phyloP scores from a whole-genome alignment of 2,888 invertebrate species.

The Anthophora plumipes region DNA sequence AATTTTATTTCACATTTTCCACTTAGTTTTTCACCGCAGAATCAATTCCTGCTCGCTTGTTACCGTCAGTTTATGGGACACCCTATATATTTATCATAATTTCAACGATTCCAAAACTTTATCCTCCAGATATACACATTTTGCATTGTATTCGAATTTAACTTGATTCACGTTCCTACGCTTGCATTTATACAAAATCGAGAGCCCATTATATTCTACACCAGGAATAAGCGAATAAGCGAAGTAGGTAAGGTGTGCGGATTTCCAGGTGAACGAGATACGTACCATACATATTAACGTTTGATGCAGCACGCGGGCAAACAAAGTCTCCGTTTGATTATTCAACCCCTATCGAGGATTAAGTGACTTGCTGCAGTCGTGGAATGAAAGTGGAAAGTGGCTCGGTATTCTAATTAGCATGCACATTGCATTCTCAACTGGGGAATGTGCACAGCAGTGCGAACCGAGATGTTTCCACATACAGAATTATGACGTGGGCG shows the following conservation, averaged over 20 bases:
- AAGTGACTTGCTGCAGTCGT: neutral
- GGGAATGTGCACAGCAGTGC: neutral
- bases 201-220: neutral
- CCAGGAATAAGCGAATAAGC: neutral
- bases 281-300: neutral
- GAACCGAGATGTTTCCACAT: neutral
- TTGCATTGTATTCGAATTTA: too few species aligned
- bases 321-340: constrained; percentile 6
- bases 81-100: too few species aligned
- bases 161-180: neutral
- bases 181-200: neutral
- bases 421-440: neutral
- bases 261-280: neutral
- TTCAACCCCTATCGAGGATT: constrained; percentile 24
- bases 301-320: neutral
- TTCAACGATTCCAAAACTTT: too few species aligned
- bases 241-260: neutral
- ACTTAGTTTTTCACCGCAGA: too few species aligned
- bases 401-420: constrained; percentile 30
- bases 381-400: constrained; percentile 5
- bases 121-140: too few species aligned
- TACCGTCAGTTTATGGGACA: too few species aligned
- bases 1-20: too few species aligned
- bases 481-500: constrained; percentile 10
- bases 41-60: too few species aligned